A percentile compares a stretch with the other conserved stretches of the same genome.
Conservation (phyloP, 2,888 invertebrate species). For the Heliconius aoede region DNA sequence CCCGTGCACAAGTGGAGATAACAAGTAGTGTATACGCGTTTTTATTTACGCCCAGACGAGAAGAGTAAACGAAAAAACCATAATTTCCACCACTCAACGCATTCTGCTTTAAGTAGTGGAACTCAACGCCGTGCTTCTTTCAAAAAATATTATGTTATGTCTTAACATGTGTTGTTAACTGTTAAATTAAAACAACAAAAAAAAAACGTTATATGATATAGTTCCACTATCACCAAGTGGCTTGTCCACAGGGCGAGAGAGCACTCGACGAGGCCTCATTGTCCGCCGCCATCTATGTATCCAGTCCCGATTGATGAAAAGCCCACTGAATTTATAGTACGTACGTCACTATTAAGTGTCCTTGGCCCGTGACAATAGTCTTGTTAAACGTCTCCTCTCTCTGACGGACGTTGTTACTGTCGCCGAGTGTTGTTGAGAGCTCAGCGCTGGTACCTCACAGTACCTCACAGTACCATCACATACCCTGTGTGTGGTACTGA, state of each 20-base stretch:
- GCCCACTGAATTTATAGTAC: slow-evolving; percentile 16
- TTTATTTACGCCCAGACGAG: no score
- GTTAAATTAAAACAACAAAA: no score
- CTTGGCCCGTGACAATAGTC: background rate
- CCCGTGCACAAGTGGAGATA: no score
- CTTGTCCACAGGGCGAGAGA: slow-evolving; percentile 4
- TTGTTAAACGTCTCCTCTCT: no score
- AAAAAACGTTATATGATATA: background rate
- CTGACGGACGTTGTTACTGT: background rate
- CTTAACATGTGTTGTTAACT: no score
- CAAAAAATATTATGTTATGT: no score
- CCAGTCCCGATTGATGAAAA: slow-evolving; percentile 12
- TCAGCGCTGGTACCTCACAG: background rate
- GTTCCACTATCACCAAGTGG: background rate
- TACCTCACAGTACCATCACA: background rate
- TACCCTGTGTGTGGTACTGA: background rate
- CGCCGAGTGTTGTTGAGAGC: slow-evolving; percentile 8
- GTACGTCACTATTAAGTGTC: slow-evolving; percentile 12
- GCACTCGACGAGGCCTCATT: slow-evolving; percentile 5
- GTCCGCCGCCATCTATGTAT: slow-evolving; percentile 5
- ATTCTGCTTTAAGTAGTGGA: no score
- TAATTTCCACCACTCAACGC: no score
- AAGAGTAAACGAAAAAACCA: no score
- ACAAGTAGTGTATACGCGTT: no score
- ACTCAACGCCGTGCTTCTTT: no score